Evolutionary conservation across 2,888 invertebrate species (phyloP).

Genomic region (Tipula confusa): DNA sequence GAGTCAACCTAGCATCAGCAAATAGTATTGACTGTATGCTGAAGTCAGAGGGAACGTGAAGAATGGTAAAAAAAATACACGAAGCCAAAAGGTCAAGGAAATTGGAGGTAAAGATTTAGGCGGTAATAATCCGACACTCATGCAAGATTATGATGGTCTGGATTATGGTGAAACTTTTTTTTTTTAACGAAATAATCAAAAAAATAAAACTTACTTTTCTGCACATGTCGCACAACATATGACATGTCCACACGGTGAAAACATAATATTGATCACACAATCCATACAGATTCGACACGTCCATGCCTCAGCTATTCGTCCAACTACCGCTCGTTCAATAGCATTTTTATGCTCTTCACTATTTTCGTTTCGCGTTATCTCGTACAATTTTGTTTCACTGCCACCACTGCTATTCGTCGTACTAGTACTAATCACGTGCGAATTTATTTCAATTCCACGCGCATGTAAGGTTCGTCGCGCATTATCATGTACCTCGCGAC

Average conservation of each 20-base stretch:
- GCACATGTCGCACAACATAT: constrained; percentile 77
- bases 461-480: constrained; percentile 71
- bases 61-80: no score
- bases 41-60: no score
- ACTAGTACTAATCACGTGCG: constrained; percentile 49
- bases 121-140: no score
- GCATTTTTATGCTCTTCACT: constrained; percentile 34
- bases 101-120: no score
- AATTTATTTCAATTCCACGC: constrained; percentile 45
- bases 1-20: no score
- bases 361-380: background rate
- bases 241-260: constrained; percentile 86
- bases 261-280: constrained; percentile 71
- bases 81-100: no score
- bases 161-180: no score
- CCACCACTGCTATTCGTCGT: constrained; percentile 62
- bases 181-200: background rate
- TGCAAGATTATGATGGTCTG: no score
- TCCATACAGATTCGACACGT: constrained; percentile 89
- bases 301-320: constrained; percentile 60
- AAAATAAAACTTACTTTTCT: constrained; percentile 50
- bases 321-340: constrained; percentile 48
- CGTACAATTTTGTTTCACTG: background rate
- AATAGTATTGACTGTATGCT: no score
- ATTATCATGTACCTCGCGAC: constrained; percentile 84